Percentiles rank a stretch among this genome's conserved stretches.
These are phyloP conservation scores for Micrastur ruficollis DNA, from an alignment of 2,797 vertebrate genomes.

Conservation along the genomic window DNA sequence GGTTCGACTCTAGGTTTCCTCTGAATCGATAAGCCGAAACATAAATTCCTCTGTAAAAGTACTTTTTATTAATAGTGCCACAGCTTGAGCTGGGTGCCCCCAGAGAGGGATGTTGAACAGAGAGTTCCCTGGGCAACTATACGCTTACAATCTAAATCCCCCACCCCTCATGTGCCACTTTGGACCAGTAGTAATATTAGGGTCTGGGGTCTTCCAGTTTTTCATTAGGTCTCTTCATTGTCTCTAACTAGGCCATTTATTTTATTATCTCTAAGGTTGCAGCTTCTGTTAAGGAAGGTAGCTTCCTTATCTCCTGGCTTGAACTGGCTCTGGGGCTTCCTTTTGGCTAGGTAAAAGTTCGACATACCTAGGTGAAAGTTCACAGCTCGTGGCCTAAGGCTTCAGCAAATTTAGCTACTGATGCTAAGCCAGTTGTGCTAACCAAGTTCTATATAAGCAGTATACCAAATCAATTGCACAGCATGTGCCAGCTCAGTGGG, in stretches of 20 bases:
- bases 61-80: background rate
- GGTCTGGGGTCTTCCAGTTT: background rate
- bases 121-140: accelerated
- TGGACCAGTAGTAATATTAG: background rate
- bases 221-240: background rate
- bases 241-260: background rate
- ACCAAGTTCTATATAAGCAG: background rate
- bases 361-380: too few species aligned
- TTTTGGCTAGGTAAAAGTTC: background rate
- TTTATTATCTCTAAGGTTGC: background rate
- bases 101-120: background rate
- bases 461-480: background rate
- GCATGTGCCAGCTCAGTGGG: background rate
- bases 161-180: background rate
- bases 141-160: background rate
- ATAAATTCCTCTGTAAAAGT: background rate
- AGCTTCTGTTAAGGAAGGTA: background rate
- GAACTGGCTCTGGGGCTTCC: background rate
- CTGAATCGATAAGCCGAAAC: background rate
- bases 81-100: background rate
- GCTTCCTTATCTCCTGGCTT: background rate
- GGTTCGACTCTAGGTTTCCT: accelerated
- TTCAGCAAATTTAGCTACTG: background rate
- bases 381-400: background rate
- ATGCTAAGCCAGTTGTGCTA: background rate